Evolutionary conservation across 1,140 invertebrate species (phyloP).

Genomic region (Drosophila persimilis): DNA sequence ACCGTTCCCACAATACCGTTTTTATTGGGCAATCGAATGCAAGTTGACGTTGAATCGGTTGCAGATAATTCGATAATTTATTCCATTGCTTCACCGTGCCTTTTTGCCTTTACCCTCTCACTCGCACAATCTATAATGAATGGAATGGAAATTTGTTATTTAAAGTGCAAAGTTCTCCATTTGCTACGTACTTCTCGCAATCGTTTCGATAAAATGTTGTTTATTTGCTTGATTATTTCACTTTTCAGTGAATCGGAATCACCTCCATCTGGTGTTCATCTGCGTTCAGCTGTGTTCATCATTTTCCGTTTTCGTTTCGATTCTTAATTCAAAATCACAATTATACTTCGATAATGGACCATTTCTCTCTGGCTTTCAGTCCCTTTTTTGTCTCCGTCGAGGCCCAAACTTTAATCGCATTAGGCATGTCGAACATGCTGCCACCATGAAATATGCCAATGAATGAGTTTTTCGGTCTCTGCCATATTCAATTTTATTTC

Average conservation of each 20-base stretch:
- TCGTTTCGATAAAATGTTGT: too few species aligned
- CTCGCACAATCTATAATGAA: conserved; percentile 21
- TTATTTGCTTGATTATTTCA: too few species aligned
- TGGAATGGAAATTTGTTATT: not conserved
- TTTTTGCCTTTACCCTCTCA: not conserved
- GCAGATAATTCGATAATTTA: conserved; percentile 43
- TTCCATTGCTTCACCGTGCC: conserved; percentile 11
- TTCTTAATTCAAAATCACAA: conserved; percentile 12
- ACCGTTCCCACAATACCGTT: not conserved
- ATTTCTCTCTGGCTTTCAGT: not conserved
- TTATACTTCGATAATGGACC: not conserved
- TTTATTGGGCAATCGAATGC: not conserved
- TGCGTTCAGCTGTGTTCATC: too few species aligned
- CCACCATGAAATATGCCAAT: conserved; percentile 26
- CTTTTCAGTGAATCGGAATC: too few species aligned
- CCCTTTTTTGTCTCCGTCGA: conserved; percentile 6
- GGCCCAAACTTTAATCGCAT: conserved; percentile 48
- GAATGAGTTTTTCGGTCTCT: conserved; percentile 24
- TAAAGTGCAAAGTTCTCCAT: conserved; percentile 4
- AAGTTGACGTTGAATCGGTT: conserved; percentile 19
- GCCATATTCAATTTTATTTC: conserved; percentile 46
- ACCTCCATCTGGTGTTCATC: too few species aligned
- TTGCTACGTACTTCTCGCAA: too few species aligned
- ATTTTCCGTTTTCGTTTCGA: conserved; percentile 7
- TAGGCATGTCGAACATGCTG: conserved; percentile 50